Base-by-base conservation (phyloP, 2,888 invertebrate genomes). In the Keiferia lycopersicella region DNA sequence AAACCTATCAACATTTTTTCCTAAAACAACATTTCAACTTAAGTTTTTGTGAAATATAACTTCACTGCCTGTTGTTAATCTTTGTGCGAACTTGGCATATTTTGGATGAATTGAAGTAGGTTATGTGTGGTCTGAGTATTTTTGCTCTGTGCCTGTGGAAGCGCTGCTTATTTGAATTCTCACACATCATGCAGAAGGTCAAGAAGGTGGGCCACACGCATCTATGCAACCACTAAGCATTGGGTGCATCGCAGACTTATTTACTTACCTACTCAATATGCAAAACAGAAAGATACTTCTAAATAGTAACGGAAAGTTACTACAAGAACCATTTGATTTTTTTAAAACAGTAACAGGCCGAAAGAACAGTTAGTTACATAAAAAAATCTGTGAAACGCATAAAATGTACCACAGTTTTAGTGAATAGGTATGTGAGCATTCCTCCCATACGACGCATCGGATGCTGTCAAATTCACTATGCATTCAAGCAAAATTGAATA, bases 261-360 rank as follows among this genome's bases (percentile, higher is more conserved):
- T 45, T 45, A 45, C 16, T 45, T 16, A 16, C 45, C 16, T 8
- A 45, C n/a, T 45, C 11, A 45, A 45, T 45, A 16, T 45, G 45
- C 4, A 45, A 45, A 45, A 16, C n/a, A 14, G n/a, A 10, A 2
- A 26, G 16, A 16, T 1, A 34, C 26, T 56, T n/a, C 16, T 53
- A 14, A 53, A 53, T n/a, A 39, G 41, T 39, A 63, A 63, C 57
- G 57, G 30, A 48, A 56, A 57, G 16, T 30, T 18, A 18, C 2
- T 20, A 20, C 22, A 7, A 18, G 39, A 20, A 58, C 39, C 12
- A 18, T 39, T 20, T 11, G 58, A 39, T 39, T 58, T 58, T 57
- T 38, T 11, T n/a, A n/a, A n/a, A n/a, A n/a, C n/a, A n/a, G n/a
- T n/a, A n/a, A n/a, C n/a, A n/a, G n/a, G n/a, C n/a, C n/a, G n/a